Conservation (phyloP, 2,113 vertebrate genomes). For the Crotalus viridis region DNA sequence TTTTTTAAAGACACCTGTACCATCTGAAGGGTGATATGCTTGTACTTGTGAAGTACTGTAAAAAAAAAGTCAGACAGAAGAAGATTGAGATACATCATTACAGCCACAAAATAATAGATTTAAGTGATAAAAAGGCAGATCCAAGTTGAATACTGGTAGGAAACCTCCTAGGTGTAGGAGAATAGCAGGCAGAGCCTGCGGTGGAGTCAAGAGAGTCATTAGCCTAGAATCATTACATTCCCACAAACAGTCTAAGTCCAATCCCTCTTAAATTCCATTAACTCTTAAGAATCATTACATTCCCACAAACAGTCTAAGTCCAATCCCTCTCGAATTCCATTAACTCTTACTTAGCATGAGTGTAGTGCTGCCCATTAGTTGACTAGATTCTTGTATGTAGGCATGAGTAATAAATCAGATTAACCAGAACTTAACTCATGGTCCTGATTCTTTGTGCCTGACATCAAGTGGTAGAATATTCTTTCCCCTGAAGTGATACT, state of each 20-base stretch:
- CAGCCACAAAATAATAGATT: neutral
- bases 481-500: no score
- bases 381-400: neutral
- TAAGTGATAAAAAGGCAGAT: neutral
- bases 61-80: neutral
- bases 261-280: neutral
- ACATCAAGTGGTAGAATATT: no score
- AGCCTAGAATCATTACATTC: neutral
- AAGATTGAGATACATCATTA: neutral
- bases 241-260: neutral
- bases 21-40: neutral
- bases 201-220: neutral
- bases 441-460: neutral
- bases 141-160: neutral
- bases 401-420: neutral
- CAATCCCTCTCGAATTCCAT: neutral
- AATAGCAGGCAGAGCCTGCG: neutral
- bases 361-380: neutral
- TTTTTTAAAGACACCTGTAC: constrained; percentile 30
- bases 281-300: no score
- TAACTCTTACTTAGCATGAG: neutral
- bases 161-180: neutral
- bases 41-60: neutral
- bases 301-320: no score
- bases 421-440: neutral